Evolutionary conservation across 2,797 vertebrate genomes (phyloP).

Genomic region (Cirrhinus molitorella): DNA sequence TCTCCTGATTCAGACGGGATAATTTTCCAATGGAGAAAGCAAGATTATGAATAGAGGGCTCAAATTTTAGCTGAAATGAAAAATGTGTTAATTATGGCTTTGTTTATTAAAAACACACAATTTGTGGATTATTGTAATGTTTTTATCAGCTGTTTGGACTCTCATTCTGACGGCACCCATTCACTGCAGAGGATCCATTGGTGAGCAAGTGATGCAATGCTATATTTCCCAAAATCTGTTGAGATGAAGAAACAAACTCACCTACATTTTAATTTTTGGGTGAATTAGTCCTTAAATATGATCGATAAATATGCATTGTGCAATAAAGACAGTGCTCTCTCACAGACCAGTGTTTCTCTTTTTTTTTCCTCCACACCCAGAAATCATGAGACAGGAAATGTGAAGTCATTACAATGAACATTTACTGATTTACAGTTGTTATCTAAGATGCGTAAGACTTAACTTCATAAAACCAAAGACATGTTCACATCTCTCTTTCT

Average conservation of each 20-base stretch:
- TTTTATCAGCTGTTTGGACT: background rate
- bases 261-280: background rate
- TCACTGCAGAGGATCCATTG: background rate
- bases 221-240: background rate
- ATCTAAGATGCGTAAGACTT: conserved; percentile 74
- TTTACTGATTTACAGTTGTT: conserved; percentile 80
- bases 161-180: background rate
- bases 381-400: conserved; percentile 65
- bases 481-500: conserved; percentile 72
- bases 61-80: background rate
- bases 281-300: background rate
- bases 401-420: conserved; percentile 79
- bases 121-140: background rate
- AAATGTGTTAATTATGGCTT: background rate
- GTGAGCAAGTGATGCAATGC: background rate
- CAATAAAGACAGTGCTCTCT: conserved; percentile 28
- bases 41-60: no score
- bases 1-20: background rate
- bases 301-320: conserved; percentile 12
- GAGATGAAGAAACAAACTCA: background rate
- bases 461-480: conserved; percentile 77
- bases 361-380: conserved; percentile 41
- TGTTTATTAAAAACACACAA: background rate
- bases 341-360: background rate
- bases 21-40: no score